These are phyloP conservation scores for Glyptemys insculpta DNA, from an alignment of 2,797 vertebrate genomes.

Conservation along the genomic window DNA sequence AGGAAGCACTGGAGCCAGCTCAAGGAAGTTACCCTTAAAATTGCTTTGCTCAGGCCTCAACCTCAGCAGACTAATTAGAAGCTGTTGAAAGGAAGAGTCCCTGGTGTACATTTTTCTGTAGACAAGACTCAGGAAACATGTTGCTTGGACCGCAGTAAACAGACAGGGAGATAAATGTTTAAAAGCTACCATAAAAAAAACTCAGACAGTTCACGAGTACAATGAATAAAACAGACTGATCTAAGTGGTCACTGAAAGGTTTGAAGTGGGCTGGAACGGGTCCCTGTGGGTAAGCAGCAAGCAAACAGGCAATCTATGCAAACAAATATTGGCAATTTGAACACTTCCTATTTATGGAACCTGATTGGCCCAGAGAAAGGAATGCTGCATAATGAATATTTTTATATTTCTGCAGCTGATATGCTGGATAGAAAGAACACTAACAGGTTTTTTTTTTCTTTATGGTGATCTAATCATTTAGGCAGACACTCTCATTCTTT, in stretches of 20 bases:
- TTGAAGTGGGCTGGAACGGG: conserved; percentile 35
- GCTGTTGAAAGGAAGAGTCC: conserved; percentile 65
- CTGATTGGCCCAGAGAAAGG: conserved; percentile 6
- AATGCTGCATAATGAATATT: conserved; percentile 44
- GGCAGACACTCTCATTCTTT: conserved; percentile 51
- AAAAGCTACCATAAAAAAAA: conserved; percentile 54
- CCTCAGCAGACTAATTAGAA: conserved; percentile 70
- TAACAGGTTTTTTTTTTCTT: conserved; percentile 16
- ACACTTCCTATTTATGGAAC: conserved; percentile 58
- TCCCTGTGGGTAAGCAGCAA: conserved; percentile 35
- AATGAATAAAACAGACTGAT: conserved; percentile 46
- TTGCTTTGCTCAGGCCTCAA: conserved; percentile 65
- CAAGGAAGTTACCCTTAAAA: conserved; percentile 73
- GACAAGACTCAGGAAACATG: conserved; percentile 58
- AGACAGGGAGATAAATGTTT: conserved; percentile 63
- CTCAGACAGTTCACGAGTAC: neutral
- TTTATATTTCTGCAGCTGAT: conserved; percentile 58
- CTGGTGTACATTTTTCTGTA: conserved; percentile 61
- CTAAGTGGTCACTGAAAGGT: conserved; percentile 37
- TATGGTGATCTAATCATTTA: conserved; percentile 63
- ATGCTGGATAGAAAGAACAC: conserved; percentile 14
- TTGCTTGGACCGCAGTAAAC: conserved; percentile 52
- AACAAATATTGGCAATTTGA: conserved; percentile 56
- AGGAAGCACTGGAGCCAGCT: conserved; percentile 66
- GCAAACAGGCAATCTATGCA: conserved; percentile 18